Percentiles rank a stretch among this genome's conserved stretches.
Evolutionary conservation across 1,140 invertebrate species (phyloP).

Genomic region (Berghia stephanieae): DNA sequence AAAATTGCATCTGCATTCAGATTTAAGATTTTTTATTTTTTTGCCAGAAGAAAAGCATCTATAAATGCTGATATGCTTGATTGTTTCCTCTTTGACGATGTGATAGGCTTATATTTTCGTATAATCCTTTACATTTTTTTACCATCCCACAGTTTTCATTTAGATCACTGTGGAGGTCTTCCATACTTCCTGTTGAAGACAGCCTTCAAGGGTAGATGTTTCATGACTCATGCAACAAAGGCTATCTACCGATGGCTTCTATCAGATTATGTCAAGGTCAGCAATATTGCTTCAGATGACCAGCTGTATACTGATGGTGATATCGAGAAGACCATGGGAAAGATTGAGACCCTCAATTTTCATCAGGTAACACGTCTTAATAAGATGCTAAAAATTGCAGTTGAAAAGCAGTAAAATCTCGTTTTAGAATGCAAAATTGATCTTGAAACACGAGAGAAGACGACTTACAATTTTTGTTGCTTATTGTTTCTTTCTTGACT

Average conservation of each 20-base stretch:
- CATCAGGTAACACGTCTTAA: constrained; percentile 78
- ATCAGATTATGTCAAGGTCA: constrained; percentile 99
- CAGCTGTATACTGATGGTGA: constrained; percentile 98
- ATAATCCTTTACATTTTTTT: no score
- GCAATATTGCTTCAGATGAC: constrained; percentile 96
- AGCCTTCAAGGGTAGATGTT: constrained; percentile 96
- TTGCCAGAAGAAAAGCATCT: no score
- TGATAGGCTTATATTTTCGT: no score
- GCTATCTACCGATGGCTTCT: constrained; percentile 99
- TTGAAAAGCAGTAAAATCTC: background rate
- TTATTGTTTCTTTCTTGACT: constrained; percentile 12
- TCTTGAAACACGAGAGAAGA: background rate
- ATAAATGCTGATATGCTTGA: no score
- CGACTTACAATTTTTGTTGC: background rate
- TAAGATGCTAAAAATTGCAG: background rate
- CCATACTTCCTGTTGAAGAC: constrained; percentile 99
- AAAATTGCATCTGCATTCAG: no score
- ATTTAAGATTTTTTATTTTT: no score
- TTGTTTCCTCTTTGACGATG: no score
- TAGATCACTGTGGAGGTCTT: constrained; percentile 97
- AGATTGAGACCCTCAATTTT: constrained; percentile 98
- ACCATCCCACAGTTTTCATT: constrained; percentile 80
- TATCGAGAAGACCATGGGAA: constrained; percentile 96
- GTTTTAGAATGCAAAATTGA: background rate
- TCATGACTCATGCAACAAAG: constrained; percentile 99